Conservation (phyloP, 2,797 vertebrate species). For the Petrocephalus sullivani region DNA sequence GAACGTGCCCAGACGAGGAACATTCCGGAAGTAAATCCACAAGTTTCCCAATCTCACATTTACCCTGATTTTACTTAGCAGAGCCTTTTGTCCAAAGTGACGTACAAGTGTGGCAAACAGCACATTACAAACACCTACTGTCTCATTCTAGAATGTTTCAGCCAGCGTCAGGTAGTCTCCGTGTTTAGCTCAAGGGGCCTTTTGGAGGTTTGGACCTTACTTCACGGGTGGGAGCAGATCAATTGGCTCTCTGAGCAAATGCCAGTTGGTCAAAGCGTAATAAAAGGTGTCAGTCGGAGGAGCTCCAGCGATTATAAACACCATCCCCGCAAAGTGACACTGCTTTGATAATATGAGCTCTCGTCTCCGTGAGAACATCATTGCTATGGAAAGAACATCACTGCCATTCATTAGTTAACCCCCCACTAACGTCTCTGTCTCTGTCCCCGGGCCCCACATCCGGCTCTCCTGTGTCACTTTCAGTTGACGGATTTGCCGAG, state of each 20-base stretch:
- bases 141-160: background rate
- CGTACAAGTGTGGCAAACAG: background rate
- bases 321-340: constrained; percentile 30
- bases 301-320: constrained; percentile 36
- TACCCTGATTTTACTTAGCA: background rate
- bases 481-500: background rate
- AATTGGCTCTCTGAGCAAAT: constrained; percentile 11
- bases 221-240: background rate
- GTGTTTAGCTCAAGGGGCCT: background rate
- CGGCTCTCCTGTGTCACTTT: background rate
- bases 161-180: too few relatives aligned
- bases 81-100: background rate
- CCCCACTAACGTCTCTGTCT: background rate
- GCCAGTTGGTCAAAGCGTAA: constrained; percentile 33
- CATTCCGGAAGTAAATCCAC: background rate
- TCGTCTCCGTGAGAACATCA: constrained; percentile 28
- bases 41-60: background rate
- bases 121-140: background rate
- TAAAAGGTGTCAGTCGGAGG: constrained; percentile 30
- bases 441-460: background rate
- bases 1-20: background rate
- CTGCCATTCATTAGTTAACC: constrained; percentile 20
- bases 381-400: constrained; percentile 26
- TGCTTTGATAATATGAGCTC: constrained; percentile 38
- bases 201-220: background rate